These are phyloP conservation scores for Papilio gigon DNA, from an alignment of 2,888 invertebrate species.

Conservation along the genomic window DNA sequence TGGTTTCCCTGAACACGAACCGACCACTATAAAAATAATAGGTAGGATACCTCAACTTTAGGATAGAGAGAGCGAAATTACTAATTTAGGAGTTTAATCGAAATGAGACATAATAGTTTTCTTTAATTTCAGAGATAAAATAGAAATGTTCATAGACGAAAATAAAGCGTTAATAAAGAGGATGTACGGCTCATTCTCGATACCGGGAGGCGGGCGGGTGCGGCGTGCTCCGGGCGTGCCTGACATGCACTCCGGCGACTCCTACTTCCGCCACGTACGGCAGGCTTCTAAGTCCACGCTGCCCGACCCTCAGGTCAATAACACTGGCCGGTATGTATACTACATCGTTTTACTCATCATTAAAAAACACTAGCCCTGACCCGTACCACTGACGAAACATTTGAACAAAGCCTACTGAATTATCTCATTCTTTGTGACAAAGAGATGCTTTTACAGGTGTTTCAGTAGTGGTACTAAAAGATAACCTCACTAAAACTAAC, in stretches of 20 bases:
- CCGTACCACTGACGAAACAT: background rate
- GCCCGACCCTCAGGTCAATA: slow-evolving; percentile 74
- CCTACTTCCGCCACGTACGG: slow-evolving; percentile 75
- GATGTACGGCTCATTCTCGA: slow-evolving; percentile 95
- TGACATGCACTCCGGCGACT: slow-evolving; percentile 75
- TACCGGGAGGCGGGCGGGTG: slow-evolving; percentile 73
- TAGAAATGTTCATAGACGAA: slow-evolving; percentile 95
- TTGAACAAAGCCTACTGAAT: too few species aligned
- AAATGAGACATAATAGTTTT: background rate
- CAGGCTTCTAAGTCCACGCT: slow-evolving; percentile 66
- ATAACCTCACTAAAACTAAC: too few species aligned
- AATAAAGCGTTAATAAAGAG: slow-evolving; percentile 96
- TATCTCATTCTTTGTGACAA: too few species aligned
- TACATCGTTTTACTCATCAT: background rate
- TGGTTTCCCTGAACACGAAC: too few species aligned
- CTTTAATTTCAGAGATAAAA: slow-evolving; percentile 87
- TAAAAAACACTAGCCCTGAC: background rate
- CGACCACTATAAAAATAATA: too few species aligned
- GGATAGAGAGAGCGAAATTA: too few species aligned
- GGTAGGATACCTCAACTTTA: too few species aligned
- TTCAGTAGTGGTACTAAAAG: too few species aligned
- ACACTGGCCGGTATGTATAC: slow-evolving; percentile 68
- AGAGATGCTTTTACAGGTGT: too few species aligned
- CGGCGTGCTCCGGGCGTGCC: slow-evolving; percentile 80
- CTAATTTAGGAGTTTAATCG: background rate